Conservation (phyloP, 2,113 vertebrate genomes). For the Brachyhypopomus gauderio region DNA sequence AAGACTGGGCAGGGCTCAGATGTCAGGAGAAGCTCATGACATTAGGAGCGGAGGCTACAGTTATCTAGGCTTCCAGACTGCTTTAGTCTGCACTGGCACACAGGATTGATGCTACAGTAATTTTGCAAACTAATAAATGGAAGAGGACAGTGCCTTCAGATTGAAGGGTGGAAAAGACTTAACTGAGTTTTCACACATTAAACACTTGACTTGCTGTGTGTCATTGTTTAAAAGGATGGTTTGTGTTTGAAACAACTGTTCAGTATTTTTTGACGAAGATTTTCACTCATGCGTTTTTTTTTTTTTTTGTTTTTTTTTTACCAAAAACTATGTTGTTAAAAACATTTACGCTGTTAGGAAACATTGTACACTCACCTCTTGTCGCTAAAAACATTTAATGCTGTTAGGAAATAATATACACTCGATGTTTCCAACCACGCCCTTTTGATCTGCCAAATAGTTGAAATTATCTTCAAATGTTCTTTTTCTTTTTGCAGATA, state of each 20-base stretch:
- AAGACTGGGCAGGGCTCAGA: background rate
- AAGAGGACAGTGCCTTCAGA: slow-evolving; percentile 54
- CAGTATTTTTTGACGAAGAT: slow-evolving; percentile 22
- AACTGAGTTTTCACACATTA: slow-evolving; percentile 25
- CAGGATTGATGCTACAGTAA: slow-evolving; percentile 36
- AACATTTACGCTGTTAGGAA: slow-evolving; percentile 53
- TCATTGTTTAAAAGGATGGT: slow-evolving; percentile 52
- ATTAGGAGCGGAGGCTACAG: slow-evolving; percentile 27
- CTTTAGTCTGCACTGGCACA: slow-evolving; percentile 58
- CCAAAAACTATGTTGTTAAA: slow-evolving; percentile 57
- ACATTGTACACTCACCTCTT: slow-evolving; percentile 67
- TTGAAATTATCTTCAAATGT: slow-evolving; percentile 19
- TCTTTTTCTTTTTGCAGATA: slow-evolving; percentile 22
- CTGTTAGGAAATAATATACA: slow-evolving; percentile 64
- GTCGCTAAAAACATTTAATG: slow-evolving; percentile 53
- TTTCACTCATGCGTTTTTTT: slow-evolving; percentile 40
- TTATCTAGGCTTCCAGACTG: background rate
- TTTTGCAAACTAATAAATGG: slow-evolving; percentile 24
- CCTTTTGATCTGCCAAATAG: slow-evolving; percentile 67
- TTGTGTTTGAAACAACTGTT: slow-evolving; percentile 16
- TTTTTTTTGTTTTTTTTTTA: slow-evolving; percentile 43
- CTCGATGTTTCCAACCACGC: slow-evolving; percentile 61
- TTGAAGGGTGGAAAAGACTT: slow-evolving; percentile 38
- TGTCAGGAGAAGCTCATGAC: background rate
- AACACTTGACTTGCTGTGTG: slow-evolving; percentile 49